A percentile compares a stretch with the other conserved stretches of the same genome.
Evolutionary conservation across 2,113 vertebrate genomes (phyloP).

Genomic region (Salvelinus alpinus): DNA sequence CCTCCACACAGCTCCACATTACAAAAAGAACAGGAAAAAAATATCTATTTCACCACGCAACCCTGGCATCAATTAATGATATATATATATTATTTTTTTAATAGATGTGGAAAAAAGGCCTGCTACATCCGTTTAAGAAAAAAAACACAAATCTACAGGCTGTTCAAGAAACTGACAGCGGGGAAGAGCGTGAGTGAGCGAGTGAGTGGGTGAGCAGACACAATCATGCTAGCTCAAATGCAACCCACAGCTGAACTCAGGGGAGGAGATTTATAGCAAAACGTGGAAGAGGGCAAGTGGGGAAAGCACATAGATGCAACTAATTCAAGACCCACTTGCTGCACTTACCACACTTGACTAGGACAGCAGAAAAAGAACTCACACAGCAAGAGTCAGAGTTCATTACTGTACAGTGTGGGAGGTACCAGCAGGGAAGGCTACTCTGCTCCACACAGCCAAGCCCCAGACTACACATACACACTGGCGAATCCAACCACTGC

Average conservation of each 20-base stretch:
- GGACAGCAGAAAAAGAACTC: not conserved
- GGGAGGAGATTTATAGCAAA: slow-evolving; percentile 16
- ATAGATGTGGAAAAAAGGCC: slow-evolving; percentile 1
- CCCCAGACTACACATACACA: no score
- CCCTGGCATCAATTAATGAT: not conserved
- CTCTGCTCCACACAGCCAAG: no score
- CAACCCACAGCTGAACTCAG: slow-evolving; percentile 9
- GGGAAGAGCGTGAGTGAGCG: slow-evolving; percentile 36
- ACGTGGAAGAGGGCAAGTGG: slow-evolving; percentile 13
- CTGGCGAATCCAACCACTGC: no score
- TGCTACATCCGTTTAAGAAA: slow-evolving; percentile 60
- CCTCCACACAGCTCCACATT: not conserved
- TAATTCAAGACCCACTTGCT: slow-evolving; percentile 1
- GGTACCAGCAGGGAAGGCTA: no score
- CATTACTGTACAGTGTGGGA: not conserved
- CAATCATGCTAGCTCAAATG: slow-evolving; percentile 7
- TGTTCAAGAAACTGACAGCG: slow-evolving; percentile 41
- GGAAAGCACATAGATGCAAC: not conserved
- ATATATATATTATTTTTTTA: not conserved
- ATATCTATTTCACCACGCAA: not conserved
- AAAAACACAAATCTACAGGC: slow-evolving; percentile 37
- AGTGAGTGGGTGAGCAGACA: slow-evolving; percentile 15
- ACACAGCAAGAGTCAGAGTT: not conserved
- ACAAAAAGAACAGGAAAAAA: not conserved
- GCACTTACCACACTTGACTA: not conserved